Percentiles rank a stretch among this genome's conserved stretches.
These are phyloP conservation scores for Tetramorium alpestre DNA, from an alignment of 1,140 invertebrate species.

Conservation along the genomic window DNA sequence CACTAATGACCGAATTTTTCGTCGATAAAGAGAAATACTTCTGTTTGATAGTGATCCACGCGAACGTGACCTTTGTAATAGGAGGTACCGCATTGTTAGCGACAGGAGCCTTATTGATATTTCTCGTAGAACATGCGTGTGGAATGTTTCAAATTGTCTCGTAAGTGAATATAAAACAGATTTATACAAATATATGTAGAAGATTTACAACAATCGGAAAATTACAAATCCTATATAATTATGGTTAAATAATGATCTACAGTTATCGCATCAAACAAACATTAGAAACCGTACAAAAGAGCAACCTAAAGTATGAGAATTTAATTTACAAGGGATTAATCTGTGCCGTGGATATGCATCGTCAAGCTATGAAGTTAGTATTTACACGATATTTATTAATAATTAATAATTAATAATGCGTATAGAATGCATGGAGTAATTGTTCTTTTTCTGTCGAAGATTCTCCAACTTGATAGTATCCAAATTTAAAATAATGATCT, in stretches of 20 bases:
- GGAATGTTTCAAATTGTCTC: neutral
- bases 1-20: neutral
- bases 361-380: slow-evolving; percentile 9
- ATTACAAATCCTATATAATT: neutral
- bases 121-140: neutral
- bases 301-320: neutral
- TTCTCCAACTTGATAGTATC: neutral
- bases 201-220: neutral
- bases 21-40: neutral
- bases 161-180: neutral
- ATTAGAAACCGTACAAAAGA: neutral
- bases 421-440: neutral
- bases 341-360: slow-evolving; percentile 23
- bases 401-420: neutral
- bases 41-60: neutral
- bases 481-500: slow-evolving; percentile 9
- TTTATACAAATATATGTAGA: neutral
- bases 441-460: neutral
- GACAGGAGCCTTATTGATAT: neutral
- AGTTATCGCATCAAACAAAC: slow-evolving; percentile 9
- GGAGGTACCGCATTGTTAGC: neutral
- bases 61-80: neutral
- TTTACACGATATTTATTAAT: neutral
- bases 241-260: neutral
- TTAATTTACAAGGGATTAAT: neutral